Conservation (phyloP, 2,113 vertebrate species). For the Lutjanus erythropterus region DNA sequence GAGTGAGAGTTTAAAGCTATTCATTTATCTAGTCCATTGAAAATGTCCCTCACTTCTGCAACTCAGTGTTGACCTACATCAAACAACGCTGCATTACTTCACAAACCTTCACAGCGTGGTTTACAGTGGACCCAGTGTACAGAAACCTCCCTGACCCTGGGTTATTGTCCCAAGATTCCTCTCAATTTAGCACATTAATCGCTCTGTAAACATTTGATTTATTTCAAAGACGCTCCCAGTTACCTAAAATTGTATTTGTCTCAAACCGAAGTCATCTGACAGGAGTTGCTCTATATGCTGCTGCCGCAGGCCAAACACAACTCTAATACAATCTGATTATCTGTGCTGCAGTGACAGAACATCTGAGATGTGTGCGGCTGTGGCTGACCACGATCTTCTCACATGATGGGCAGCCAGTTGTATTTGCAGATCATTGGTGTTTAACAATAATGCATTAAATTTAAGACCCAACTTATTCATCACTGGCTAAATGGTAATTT, state of each 20-base stretch:
- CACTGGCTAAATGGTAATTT: constrained; percentile 51
- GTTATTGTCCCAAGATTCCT: constrained; percentile 49
- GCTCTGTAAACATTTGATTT: constrained; percentile 78
- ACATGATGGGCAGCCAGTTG: constrained; percentile 55
- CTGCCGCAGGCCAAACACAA: constrained; percentile 50
- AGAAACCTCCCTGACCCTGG: constrained; percentile 43
- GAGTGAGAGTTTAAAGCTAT: not conserved
- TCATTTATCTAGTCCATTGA: not conserved
- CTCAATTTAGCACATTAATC: constrained; percentile 69
- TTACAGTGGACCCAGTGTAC: constrained; percentile 30
- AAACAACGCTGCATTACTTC: not conserved
- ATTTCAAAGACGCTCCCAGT: constrained; percentile 73
- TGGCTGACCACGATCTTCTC: constrained; percentile 31
- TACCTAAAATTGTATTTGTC: constrained; percentile 72
- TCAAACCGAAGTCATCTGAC: constrained; percentile 78
- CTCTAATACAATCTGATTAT: constrained; percentile 64
- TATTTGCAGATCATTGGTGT: constrained; percentile 65
- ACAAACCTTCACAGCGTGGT: constrained; percentile 2
- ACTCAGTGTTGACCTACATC: constrained; percentile 22
- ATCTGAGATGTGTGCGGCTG: constrained; percentile 48
- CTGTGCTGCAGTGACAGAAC: constrained; percentile 25
- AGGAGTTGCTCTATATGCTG: constrained; percentile 54
- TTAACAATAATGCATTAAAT: constrained; percentile 55
- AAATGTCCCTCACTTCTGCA: constrained; percentile 1
- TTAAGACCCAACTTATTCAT: constrained; percentile 56